Base-by-base conservation (phyloP, 2,888 invertebrate genomes). In the Gibbula magus region DNA sequence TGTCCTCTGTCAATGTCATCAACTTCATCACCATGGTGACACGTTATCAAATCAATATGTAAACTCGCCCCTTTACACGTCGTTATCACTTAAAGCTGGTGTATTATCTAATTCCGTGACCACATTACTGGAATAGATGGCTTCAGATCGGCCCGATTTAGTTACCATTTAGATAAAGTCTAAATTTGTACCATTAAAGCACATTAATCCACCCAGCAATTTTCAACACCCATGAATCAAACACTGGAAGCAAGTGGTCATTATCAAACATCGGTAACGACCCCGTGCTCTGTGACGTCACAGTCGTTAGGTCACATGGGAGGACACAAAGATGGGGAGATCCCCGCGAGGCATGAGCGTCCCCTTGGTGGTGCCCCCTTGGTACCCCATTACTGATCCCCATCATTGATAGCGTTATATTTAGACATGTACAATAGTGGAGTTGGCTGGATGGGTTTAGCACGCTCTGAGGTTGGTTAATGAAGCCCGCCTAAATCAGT, bases 141-240 rank as follows among this genome's bases (percentile, higher is more conserved):
- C 61, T 61, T 3, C 61, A 61, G 61, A 61, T 61, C 29, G 22
- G 61, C 29, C 29, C 61, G 61, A 61, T 61, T 61, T 29, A 29
- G 61, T 29, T 61, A 29, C 61, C 29, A 61, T 61, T 45, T 61
- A 61, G 61, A 61, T 61, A 29, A 61, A 29, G 29, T 61, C 61
- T 61, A 29, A 70, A 70, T 70, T 70, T 70, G 70, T 70, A 70
- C 70, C 70, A 20, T 39, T 35, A 32, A 70, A 70, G 29, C 70
- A 20, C 39, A 39, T 35, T 70, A 32, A 70, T 39, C 32, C 32
- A 70, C 29, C 70, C 70, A 70, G 35, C 35, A 70, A 70, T 70
- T 70, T 70, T 39, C 70, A 70, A 39, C 70, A 61, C 61, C 61
- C 25, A 61, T 61, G 61, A 61, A 61, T 61, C 61, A 61, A 10